phyloP scores from a whole-genome alignment of 1,140 invertebrate genomes.

The Calosoma granatense region DNA sequence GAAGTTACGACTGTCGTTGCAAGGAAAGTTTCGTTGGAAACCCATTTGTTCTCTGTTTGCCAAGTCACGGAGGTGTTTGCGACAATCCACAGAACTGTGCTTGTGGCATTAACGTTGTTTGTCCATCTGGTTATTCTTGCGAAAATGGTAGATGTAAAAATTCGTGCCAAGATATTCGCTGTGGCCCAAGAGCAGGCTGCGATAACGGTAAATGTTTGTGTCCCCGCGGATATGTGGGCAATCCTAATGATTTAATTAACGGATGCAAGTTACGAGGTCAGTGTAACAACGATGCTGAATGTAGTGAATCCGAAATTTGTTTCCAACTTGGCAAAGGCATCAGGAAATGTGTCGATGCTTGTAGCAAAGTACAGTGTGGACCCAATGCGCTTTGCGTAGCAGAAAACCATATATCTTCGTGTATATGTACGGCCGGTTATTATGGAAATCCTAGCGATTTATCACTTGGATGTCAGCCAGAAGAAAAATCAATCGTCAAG shows the following conservation, averaged over 20 bases:
- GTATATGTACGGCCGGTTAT: slow-evolving; percentile 72
- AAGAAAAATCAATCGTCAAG: slow-evolving; percentile 40
- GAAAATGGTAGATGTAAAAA: slow-evolving; percentile 59
- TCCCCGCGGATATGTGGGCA: slow-evolving; percentile 64
- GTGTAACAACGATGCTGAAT: slow-evolving; percentile 70
- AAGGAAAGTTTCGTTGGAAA: slow-evolving; percentile 71
- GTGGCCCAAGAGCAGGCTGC: slow-evolving; percentile 73
- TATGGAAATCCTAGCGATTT: slow-evolving; percentile 70
- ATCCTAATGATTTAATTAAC: slow-evolving; percentile 55
- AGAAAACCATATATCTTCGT: slow-evolving; percentile 71
- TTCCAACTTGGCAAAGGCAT: slow-evolving; percentile 66
- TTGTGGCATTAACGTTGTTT: slow-evolving; percentile 57
- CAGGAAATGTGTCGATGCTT: slow-evolving; percentile 76
- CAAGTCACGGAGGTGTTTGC: slow-evolving; percentile 55
- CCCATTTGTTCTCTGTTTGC: slow-evolving; percentile 68
- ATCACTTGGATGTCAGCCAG: slow-evolving; percentile 60
- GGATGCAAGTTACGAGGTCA: slow-evolving; percentile 63
- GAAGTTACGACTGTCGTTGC: slow-evolving; percentile 79
- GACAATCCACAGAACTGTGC: slow-evolving; percentile 54
- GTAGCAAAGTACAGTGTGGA: slow-evolving; percentile 77
- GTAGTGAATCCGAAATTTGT: slow-evolving; percentile 71
- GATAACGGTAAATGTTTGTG: slow-evolving; percentile 70
- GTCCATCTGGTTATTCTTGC: slow-evolving; percentile 65
- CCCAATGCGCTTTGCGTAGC: slow-evolving; percentile 79
- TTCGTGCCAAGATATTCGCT: slow-evolving; percentile 58